A percentile compares a stretch with the other conserved stretches of the same genome.
Conservation (phyloP, 2,888 invertebrate species). For the Ischnus inquisitorius region DNA sequence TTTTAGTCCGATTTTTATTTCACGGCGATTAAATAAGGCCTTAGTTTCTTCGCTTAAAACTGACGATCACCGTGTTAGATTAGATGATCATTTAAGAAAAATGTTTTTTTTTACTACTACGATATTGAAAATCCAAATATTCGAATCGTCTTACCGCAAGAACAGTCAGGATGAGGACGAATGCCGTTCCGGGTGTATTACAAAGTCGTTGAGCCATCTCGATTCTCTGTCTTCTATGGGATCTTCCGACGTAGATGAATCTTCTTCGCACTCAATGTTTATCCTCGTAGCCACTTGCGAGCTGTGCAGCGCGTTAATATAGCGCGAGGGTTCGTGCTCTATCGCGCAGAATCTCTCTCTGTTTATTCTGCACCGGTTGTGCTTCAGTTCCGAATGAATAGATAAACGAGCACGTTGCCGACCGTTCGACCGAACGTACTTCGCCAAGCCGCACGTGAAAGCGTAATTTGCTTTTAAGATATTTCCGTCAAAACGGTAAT, state of each 20-base stretch:
- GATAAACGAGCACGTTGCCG: slow-evolving; percentile 2
- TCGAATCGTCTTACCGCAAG: slow-evolving; percentile 47
- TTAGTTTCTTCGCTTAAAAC: no score
- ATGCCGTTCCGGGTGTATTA: slow-evolving; percentile 24
- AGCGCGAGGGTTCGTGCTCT: neutral
- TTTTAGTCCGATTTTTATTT: no score
- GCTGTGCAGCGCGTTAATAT: neutral
- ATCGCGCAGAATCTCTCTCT: slow-evolving; percentile 26
- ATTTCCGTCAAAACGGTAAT: no score
- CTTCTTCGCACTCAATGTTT: neutral
- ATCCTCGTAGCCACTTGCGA: neutral
- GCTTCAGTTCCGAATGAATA: slow-evolving; percentile 2
- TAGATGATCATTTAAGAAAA: no score
- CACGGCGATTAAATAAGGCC: no score
- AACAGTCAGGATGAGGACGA: slow-evolving; percentile 23
- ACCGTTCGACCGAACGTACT: neutral
- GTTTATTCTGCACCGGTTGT: neutral
- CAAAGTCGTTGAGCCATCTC: slow-evolving; percentile 44
- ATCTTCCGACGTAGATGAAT: neutral
- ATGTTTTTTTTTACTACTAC: no score
- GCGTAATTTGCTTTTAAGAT: no score
- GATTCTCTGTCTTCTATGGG: no score
- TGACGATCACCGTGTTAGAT: no score
- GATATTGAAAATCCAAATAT: neutral
- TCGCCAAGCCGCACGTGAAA: no score